Evolutionary conservation across 2,888 invertebrate genomes (phyloP).

Genomic region (Ophraella communa): DNA sequence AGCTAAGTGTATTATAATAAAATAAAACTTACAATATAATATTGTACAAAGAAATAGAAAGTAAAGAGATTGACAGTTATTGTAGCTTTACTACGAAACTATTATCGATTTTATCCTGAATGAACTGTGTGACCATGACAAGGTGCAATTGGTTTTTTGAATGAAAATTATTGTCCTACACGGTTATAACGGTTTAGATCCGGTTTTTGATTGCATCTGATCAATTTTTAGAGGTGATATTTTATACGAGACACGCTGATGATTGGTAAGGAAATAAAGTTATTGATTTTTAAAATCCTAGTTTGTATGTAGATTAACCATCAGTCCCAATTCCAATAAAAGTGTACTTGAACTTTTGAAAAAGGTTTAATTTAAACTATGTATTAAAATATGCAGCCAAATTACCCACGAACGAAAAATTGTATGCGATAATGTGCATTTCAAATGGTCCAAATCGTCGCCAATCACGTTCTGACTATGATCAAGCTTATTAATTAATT

Average conservation of each 20-base stretch:
- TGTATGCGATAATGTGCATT: too few relatives aligned
- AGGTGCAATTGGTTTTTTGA: conserved; percentile 16
- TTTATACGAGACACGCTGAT: conserved; percentile 5
- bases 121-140: conserved; percentile 5
- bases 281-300: conserved; percentile 5
- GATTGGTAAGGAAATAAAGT: not conserved
- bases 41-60: not conserved
- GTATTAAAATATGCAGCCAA: too few relatives aligned
- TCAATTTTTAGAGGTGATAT: conserved; percentile 3
- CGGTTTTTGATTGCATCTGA: conserved; percentile 25
- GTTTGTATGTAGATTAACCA: not conserved
- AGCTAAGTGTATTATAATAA: not conserved
- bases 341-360: too few relatives aligned
- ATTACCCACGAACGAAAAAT: too few relatives aligned
- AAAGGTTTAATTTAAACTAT: too few relatives aligned
- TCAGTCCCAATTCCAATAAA: not conserved
- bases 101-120: conserved; percentile 13
- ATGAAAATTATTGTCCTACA: conserved; percentile 17
- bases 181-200: conserved; percentile 20
- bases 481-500: too few relatives aligned
- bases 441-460: too few relatives aligned
- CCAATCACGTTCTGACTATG: too few relatives aligned
- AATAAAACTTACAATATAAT: not conserved
- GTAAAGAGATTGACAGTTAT: not conserved
- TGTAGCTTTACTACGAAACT: not conserved